phyloP scores from a whole-genome alignment of 1,140 invertebrate genomes.

The Ceratosolen fusciceps region DNA sequence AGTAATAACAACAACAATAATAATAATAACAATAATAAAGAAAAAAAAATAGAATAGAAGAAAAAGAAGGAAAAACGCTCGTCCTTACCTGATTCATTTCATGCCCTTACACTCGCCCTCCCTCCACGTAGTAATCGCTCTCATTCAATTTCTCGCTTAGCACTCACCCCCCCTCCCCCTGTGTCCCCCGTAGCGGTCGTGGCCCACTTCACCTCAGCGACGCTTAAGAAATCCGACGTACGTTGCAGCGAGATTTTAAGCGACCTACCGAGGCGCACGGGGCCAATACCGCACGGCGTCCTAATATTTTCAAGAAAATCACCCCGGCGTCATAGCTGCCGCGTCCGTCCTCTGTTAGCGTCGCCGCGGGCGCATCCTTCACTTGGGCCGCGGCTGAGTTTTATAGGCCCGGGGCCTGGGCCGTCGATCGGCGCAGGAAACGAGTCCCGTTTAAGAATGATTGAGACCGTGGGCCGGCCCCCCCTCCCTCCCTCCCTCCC shows the following conservation, averaged over 20 bases:
- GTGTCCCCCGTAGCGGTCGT: no score
- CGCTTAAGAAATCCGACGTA: neutral
- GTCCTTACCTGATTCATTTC: conserved; percentile 28
- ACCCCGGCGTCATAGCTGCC: conserved; percentile 32
- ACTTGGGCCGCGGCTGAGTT: conserved; percentile 20
- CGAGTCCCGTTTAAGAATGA: neutral
- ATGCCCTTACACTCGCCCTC: neutral
- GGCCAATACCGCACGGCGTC: neutral
- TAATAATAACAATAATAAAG: no score
- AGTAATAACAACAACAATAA: no score
- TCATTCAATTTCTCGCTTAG: neutral
- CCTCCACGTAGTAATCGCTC: neutral
- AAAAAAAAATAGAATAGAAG: neutral
- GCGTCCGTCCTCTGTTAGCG: conserved; percentile 32
- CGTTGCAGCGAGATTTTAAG: neutral
- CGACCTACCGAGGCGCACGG: neutral
- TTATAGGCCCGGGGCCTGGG: neutral
- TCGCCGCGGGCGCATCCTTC: neutral
- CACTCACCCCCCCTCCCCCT: neutral
- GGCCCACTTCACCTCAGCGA: no score
- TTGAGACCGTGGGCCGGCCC: no score
- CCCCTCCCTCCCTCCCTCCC: no score
- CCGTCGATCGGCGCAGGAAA: neutral
- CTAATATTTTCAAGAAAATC: conserved; percentile 34
- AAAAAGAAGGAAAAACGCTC: conserved; percentile 1